These are phyloP conservation scores for Eilema caniola DNA, from an alignment of 2,888 invertebrate genomes.

Conservation along the genomic window DNA sequence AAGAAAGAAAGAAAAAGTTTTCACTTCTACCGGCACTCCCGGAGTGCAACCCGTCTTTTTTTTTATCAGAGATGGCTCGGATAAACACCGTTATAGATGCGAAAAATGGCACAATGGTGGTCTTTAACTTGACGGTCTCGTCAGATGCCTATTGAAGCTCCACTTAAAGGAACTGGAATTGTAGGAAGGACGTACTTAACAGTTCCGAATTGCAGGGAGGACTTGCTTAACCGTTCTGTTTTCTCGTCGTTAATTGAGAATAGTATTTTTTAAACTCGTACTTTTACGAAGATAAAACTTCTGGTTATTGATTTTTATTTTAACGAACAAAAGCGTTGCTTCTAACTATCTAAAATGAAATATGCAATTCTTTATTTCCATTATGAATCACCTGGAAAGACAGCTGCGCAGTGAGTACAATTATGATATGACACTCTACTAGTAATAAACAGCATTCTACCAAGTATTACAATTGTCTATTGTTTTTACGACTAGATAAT, in stretches of 20 bases:
- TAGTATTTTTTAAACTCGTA: no score
- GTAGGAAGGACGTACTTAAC: background rate
- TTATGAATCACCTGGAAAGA: background rate
- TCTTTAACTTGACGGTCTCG: no score
- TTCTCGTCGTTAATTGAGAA: no score
- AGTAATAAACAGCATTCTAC: background rate
- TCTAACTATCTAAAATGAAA: background rate
- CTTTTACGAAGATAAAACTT: no score
- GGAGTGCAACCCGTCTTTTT: no score
- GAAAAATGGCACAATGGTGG: background rate
- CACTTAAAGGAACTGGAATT: background rate
- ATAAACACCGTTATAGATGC: background rate
- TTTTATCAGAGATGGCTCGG: no score
- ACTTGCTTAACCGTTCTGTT: no score
- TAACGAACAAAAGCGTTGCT: no score
- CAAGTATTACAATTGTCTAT: slow-evolving; percentile 1
- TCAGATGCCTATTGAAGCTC: no score
- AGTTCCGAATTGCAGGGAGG: background rate
- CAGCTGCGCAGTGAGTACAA: background rate
- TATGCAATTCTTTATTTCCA: background rate
- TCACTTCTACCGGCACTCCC: no score
- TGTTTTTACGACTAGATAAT: background rate
- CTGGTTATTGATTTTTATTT: no score
- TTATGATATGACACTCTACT: background rate
- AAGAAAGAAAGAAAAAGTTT: no score